Percentiles rank a stretch among this genome's conserved stretches.
Conservation (phyloP, 2,888 invertebrate species). For the Lamellibrachia columna region DNA sequence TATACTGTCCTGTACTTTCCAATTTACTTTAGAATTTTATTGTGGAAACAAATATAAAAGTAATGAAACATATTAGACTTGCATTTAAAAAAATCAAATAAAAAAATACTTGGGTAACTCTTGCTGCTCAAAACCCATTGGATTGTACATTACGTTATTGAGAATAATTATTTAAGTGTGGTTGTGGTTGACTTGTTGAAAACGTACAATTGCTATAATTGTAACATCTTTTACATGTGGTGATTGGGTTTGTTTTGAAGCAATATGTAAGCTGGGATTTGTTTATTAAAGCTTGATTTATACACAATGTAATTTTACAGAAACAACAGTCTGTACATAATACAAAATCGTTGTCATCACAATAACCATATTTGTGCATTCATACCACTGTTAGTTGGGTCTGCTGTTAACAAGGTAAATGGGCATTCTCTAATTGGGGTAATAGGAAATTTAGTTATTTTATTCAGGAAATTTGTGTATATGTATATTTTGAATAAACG, state of each 20-base stretch:
- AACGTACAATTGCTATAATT: neutral
- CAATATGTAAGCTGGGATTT: neutral
- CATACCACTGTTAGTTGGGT: neutral
- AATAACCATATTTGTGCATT: neutral
- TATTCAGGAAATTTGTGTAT: neutral
- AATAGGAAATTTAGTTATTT: neutral
- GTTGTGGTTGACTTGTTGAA: slow-evolving; percentile 3
- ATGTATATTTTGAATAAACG: slow-evolving; percentile 16
- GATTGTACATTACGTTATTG: too few species aligned
- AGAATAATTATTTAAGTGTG: neutral
- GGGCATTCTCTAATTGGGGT: neutral
- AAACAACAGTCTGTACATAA: neutral
- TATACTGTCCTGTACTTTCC: neutral
- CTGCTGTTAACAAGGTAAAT: neutral
- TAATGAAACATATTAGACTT: neutral
- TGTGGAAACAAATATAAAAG: neutral
- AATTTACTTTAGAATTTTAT: neutral
- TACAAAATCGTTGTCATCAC: neutral
- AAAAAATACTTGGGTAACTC: too few species aligned
- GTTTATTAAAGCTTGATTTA: neutral
- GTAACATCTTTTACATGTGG: neutral
- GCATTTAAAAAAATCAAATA: too few species aligned
- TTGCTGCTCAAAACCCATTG: too few species aligned
- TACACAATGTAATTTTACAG: neutral
- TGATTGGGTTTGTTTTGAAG: neutral